Evolutionary conservation across 2,888 invertebrate species (phyloP).

Genomic region (Cataglyphis altisquamis): DNA sequence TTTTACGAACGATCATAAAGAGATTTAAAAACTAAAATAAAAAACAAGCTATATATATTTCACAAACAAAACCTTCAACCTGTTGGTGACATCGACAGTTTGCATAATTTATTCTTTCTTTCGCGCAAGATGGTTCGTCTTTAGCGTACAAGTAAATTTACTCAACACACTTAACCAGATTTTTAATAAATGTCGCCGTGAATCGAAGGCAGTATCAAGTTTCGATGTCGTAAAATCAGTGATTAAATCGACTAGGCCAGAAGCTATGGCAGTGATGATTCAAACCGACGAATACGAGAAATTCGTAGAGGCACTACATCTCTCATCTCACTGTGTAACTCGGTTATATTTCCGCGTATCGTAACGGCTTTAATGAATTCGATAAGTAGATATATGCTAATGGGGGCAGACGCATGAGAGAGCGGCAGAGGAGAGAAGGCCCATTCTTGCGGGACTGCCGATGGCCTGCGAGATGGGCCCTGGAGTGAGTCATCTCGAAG

Average conservation of each 20-base stretch:
- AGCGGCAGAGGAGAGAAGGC: background rate
- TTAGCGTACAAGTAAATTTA: slow-evolving; percentile 21
- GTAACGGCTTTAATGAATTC: slow-evolving; percentile 72
- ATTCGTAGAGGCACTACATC: slow-evolving; percentile 1
- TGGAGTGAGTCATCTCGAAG: slow-evolving; percentile 72
- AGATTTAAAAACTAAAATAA: slow-evolving; percentile 3
- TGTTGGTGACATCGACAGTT: background rate
- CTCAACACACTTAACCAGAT: slow-evolving; percentile 17
- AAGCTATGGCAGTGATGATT: slow-evolving; percentile 13
- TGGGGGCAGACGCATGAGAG: slow-evolving; percentile 45
- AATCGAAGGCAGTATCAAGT: slow-evolving; percentile 32
- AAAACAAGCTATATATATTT: background rate
- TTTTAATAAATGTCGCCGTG: slow-evolving; percentile 32
- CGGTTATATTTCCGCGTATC: slow-evolving; percentile 66
- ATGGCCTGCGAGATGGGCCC: slow-evolving; percentile 55
- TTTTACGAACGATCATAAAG: background rate
- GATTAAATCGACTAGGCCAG: slow-evolving; percentile 1
- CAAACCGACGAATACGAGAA: slow-evolving; percentile 24
- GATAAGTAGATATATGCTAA: slow-evolving; percentile 75
- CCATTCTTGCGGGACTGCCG: slow-evolving; percentile 49
- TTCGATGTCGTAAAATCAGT: slow-evolving; percentile 34
- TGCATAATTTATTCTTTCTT: slow-evolving; percentile 20
- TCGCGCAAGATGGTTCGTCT: background rate
- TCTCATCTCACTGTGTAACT: slow-evolving; percentile 36
- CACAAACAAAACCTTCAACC: background rate